phyloP scores from a whole-genome alignment of 2,797 vertebrate genomes.

The Lithobates pipiens region DNA sequence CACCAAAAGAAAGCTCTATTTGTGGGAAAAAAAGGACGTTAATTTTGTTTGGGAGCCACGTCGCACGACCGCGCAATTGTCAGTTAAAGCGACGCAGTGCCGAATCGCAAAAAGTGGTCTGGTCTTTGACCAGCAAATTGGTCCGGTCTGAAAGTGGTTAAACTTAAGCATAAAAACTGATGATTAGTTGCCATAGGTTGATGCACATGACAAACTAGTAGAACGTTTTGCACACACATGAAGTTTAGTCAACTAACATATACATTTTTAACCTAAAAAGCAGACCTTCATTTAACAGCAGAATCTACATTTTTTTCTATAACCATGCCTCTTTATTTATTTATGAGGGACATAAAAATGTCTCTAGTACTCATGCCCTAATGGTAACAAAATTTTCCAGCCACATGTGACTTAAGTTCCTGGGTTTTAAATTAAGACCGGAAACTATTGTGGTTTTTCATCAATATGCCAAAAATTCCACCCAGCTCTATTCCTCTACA shows the following conservation, averaged over 20 bases:
- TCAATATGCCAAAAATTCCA: background rate
- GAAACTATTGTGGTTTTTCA: conserved; percentile 13
- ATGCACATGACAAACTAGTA: background rate
- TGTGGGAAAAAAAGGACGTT: too few species aligned
- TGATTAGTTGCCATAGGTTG: background rate
- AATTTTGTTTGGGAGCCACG: too few species aligned
- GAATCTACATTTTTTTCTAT: background rate
- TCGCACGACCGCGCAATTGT: too few species aligned
- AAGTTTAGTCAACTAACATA: background rate
- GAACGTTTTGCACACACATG: background rate
- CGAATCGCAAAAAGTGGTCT: too few species aligned
- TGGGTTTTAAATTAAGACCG: conserved; percentile 12
- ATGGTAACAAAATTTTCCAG: conserved; percentile 32
- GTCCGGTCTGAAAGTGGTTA: too few species aligned
- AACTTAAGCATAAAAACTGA: too few species aligned
- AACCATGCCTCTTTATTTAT: background rate
- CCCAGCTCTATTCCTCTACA: background rate
- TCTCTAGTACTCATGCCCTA: conserved; percentile 9
- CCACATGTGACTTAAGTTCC: background rate
- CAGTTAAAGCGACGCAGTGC: too few species aligned
- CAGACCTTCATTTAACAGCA: background rate
- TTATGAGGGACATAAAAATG: conserved; percentile 16
- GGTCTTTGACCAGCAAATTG: too few species aligned
- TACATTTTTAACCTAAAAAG: background rate
- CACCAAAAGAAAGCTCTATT: too few species aligned